phyloP scores from a whole-genome alignment of 2,113 vertebrate species.

The Phylloscopus whistleri region DNA sequence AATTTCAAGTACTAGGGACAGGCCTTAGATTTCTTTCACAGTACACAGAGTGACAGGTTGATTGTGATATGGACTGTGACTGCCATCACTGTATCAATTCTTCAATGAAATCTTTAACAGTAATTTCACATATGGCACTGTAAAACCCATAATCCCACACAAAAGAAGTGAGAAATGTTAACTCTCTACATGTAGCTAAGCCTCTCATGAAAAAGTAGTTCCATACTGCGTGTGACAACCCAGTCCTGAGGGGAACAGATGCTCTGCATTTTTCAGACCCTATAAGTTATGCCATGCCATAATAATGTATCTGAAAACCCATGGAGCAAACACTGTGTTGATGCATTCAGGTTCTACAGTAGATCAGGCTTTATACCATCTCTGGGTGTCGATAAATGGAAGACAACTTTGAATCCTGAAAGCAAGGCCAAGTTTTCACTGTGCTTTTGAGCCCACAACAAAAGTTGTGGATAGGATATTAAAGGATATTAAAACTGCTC shows the following conservation, averaged over 20 bases:
- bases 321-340: not conserved
- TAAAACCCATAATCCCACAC: not conserved
- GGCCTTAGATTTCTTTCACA: not conserved
- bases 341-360: not conserved
- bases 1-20: not conserved
- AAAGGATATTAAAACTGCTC: not conserved
- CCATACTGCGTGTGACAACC: not conserved
- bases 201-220: not conserved
- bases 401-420: not conserved
- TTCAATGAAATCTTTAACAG: not conserved
- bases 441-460: not conserved
- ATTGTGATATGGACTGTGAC: not conserved
- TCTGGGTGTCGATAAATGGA: not conserved
- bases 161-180: constrained; percentile 8
- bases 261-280: not conserved
- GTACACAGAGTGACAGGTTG: not conserved
- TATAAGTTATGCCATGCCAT: not conserved
- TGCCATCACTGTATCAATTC: not conserved
- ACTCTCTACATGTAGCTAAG: not conserved
- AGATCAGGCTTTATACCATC: not conserved
- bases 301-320: not conserved
- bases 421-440: not conserved
- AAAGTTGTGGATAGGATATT: not conserved
- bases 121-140: not conserved
- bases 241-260: not conserved